Base-by-base conservation (phyloP, 2,888 invertebrate species). In the Microctonus hyperodae region DNA sequence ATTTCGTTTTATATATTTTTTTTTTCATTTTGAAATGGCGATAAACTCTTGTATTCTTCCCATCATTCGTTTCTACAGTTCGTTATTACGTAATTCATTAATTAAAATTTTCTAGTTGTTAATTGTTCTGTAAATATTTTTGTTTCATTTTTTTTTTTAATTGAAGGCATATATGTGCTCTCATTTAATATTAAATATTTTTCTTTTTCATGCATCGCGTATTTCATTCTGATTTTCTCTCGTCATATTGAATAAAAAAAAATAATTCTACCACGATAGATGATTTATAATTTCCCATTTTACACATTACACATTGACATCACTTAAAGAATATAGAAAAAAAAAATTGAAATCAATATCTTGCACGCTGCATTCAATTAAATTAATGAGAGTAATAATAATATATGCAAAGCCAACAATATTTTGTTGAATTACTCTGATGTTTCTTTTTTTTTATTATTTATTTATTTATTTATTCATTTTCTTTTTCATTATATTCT, bases 141-240 rank as follows among this genome's bases (percentile, higher is more conserved):
- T 25, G 11, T 51, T 23, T 51, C n/a, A 25, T 51, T 44, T 44
- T 16, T 16, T 16, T 44, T 5, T 16, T 5, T 44, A 16, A 20
- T 44, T 16, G 16, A 44, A 44, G 44, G 44, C 44, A 44, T 44
- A 7, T 25, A 51, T 25, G 23, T 23, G 23, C 51, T 11, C n/a
- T 28, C 51, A 51, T 51, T 10, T n/a, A 25, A 23, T 51, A 51
- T 51, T 25, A 50, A 23, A 1, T 13, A 16, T 51, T 53, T 37
- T 25, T 28, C 53, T 53, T 62, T 6, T 22, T 50, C 22, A n/a
- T 61, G 44, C 16, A 23, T 59, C n/a, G n/a, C n/a, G n/a, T 40
- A 53, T 62, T 25, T 25, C 25, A 40, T 62, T 25, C 53, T 28
- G 25, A 53, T 53, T 62, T 62, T 53, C 16, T 28, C 50, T 50